Evolutionary conservation across 1,140 invertebrate genomes (phyloP).

Genomic region (Macrobrachium nipponense): DNA sequence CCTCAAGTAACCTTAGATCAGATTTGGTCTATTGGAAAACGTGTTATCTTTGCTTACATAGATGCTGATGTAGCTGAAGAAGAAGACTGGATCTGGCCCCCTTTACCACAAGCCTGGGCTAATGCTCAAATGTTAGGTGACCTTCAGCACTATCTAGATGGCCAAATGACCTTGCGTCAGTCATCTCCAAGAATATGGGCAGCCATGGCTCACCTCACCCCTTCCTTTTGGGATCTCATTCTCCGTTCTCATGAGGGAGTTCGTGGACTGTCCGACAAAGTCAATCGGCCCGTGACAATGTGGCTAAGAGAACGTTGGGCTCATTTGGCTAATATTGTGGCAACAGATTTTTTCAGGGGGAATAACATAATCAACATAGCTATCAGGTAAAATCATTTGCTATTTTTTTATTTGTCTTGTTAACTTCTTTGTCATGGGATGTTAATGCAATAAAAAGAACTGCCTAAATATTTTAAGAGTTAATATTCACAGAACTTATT

Average conservation of each 20-base stretch:
- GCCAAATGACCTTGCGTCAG: slow-evolving; percentile 68
- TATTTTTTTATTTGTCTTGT: no score
- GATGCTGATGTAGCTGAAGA: slow-evolving; percentile 65
- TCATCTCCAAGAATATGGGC: slow-evolving; percentile 75
- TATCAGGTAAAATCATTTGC: slow-evolving; percentile 67
- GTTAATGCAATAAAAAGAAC: no score
- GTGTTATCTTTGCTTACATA: slow-evolving; percentile 76
- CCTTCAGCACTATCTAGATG: slow-evolving; percentile 65
- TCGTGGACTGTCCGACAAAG: slow-evolving; percentile 76
- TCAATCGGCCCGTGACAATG: slow-evolving; percentile 77
- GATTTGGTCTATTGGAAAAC: slow-evolving; percentile 74
- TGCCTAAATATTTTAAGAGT: no score
- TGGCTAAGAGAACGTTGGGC: slow-evolving; percentile 77
- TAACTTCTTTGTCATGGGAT: no score
- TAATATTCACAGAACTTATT: no score
- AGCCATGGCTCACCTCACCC: slow-evolving; percentile 85
- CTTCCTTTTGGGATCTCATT: slow-evolving; percentile 77
- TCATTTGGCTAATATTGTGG: slow-evolving; percentile 78
- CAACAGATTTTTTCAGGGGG: slow-evolving; percentile 83
- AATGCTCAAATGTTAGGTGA: slow-evolving; percentile 59
- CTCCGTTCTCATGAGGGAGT: slow-evolving; percentile 75
- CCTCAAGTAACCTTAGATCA: slow-evolving; percentile 72
- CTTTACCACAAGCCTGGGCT: slow-evolving; percentile 71
- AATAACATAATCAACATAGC: slow-evolving; percentile 81
- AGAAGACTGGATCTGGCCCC: slow-evolving; percentile 76